A percentile compares a stretch with the other conserved stretches of the same genome.
Conservation (phyloP, 2,888 invertebrate species). For the Mylabris sibirica region DNA sequence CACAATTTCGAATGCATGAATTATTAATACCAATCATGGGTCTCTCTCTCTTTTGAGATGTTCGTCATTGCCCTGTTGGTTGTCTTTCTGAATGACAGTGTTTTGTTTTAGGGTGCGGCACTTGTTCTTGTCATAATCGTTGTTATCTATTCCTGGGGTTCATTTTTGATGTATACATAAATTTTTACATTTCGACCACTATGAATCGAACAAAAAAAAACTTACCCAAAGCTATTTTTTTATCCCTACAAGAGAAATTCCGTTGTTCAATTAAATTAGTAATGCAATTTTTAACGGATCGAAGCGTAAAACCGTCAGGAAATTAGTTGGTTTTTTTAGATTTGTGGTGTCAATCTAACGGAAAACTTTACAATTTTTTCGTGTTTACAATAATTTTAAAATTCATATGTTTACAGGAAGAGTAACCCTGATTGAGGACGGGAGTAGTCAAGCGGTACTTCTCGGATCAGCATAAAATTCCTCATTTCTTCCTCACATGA, state of each 20-base stretch:
- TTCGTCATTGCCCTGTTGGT: conserved; percentile 55
- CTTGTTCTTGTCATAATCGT: conserved; percentile 55
- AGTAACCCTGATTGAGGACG: conserved; percentile 9
- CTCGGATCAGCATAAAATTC: conserved; percentile 2
- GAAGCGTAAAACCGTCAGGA: background rate
- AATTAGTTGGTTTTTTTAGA: background rate
- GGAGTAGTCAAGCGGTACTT: conserved; percentile 10
- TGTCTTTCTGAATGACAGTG: conserved; percentile 55
- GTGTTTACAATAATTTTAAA: no score
- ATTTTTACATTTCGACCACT: background rate
- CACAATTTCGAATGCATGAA: conserved; percentile 57
- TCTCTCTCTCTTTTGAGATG: conserved; percentile 34
- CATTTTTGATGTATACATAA: conserved; percentile 7
- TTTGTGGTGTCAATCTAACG: background rate
- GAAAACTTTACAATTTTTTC: background rate
- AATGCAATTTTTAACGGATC: conserved; percentile 4
- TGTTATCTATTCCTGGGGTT: conserved; percentile 29
- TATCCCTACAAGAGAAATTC: background rate
- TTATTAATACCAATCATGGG: conserved; percentile 56
- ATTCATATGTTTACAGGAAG: background rate
- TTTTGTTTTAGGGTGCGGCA: conserved; percentile 57
- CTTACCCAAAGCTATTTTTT: background rate
- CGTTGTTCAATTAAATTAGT: background rate
- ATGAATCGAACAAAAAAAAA: background rate
- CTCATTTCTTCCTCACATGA: background rate